Conservation (phyloP, 2,888 invertebrate species). For the Nymphalis polychloros region DNA sequence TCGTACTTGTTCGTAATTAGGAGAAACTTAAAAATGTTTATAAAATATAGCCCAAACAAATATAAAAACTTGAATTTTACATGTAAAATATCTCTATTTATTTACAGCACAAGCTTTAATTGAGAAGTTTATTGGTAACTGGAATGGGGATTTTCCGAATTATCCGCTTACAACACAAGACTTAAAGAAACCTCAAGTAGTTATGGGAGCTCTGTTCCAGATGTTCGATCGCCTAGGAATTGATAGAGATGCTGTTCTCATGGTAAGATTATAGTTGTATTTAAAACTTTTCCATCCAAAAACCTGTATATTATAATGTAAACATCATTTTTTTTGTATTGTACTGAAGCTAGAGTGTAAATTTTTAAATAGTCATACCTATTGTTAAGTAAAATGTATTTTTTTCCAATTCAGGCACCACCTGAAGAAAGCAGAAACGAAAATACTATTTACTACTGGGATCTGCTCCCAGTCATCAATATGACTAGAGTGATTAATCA, state of each 20-base stretch:
- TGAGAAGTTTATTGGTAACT: conserved; percentile 58
- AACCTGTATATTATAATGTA: too few relatives aligned
- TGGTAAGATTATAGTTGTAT: conserved; percentile 43
- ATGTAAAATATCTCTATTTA: background rate
- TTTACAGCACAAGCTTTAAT: conserved; percentile 38
- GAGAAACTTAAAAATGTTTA: too few relatives aligned
- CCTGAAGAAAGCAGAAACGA: conserved; percentile 59
- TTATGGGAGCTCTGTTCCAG: conserved; percentile 64
- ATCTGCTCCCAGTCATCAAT: conserved; percentile 68
- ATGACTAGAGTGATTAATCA: conserved; percentile 63
- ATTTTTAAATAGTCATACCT: too few relatives aligned
- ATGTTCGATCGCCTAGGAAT: conserved; percentile 64
- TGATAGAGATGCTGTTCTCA: conserved; percentile 58
- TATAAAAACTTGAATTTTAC: background rate
- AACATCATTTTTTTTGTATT: too few relatives aligned
- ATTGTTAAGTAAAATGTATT: background rate
- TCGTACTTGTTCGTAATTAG: too few relatives aligned
- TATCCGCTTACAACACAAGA: conserved; percentile 54
- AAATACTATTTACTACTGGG: conserved; percentile 65
- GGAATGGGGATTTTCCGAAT: conserved; percentile 64
- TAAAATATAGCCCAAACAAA: too few relatives aligned
- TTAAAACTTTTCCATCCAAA: too few relatives aligned
- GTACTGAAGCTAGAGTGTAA: too few relatives aligned
- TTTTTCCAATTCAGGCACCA: conserved; percentile 48
- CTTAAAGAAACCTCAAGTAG: conserved; percentile 60